Percentiles rank a stretch among this genome's conserved stretches.
phyloP scores from a whole-genome alignment of 2,888 invertebrate genomes.

The Ectemnius continuus region DNA sequence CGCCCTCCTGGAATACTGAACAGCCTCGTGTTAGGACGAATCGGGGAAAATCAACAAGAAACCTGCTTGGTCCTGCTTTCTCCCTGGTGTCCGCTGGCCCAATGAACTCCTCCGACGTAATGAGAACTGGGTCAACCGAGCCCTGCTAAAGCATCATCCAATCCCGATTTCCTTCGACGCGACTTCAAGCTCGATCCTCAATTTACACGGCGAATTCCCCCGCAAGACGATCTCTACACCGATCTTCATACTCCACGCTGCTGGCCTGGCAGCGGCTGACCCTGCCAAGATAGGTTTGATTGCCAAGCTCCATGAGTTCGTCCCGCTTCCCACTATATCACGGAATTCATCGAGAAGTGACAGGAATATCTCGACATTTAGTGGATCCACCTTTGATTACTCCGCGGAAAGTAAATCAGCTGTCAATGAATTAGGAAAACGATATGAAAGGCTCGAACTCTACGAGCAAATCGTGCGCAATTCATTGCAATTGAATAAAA shows the following conservation, averaged over 20 bases:
- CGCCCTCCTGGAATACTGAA: slow-evolving; percentile 26
- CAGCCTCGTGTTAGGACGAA: slow-evolving; percentile 27
- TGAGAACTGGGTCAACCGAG: slow-evolving; percentile 23
- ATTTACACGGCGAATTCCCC: slow-evolving; percentile 47
- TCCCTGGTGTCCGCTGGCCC: neutral
- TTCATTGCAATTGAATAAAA: no score
- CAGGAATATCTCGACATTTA: no score
- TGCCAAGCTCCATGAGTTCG: no score
- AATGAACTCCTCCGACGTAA: neutral
- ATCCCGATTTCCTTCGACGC: slow-evolving; percentile 51
- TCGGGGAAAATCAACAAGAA: slow-evolving; percentile 12
- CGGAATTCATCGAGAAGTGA: no score
- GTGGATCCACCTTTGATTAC: no score
- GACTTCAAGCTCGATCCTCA: slow-evolving; percentile 61
- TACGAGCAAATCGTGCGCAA: no score
- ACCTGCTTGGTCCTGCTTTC: no score
- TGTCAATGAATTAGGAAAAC: no score
- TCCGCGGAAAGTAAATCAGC: no score
- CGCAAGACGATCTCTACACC: slow-evolving; percentile 62
- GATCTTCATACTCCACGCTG: slow-evolving; percentile 21
- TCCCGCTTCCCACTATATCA: no score
- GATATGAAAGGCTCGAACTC: no score
- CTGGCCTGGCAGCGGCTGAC: neutral
- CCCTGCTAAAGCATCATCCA: slow-evolving; percentile 67
- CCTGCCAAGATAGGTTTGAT: neutral